phyloP scores from a whole-genome alignment of 2,888 invertebrate species.

The Therioaphis trifolii region DNA sequence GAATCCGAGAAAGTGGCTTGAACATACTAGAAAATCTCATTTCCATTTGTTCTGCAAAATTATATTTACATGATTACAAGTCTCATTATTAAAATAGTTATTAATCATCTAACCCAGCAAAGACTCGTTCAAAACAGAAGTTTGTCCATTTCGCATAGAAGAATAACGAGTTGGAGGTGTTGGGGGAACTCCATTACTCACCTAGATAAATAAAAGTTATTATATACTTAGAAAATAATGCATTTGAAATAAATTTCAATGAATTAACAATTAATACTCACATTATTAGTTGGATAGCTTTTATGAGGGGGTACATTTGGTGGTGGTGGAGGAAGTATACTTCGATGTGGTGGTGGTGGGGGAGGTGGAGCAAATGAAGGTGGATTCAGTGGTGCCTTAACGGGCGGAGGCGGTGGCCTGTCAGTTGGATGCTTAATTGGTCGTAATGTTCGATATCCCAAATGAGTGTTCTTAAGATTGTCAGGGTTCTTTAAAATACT shows the following conservation, averaged over 20 bases:
- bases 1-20: slow-evolving; percentile 74
- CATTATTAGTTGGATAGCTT: slow-evolving; percentile 48
- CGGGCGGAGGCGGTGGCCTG: slow-evolving; percentile 52
- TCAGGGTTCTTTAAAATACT: slow-evolving; percentile 53
- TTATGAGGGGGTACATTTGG: slow-evolving; percentile 59
- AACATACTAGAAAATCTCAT: slow-evolving; percentile 77
- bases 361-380: slow-evolving; percentile 49
- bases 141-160: slow-evolving; percentile 70
- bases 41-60: slow-evolving; percentile 74
- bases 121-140: slow-evolving; percentile 51
- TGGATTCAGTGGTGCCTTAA: slow-evolving; percentile 45
- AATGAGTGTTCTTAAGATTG: slow-evolving; percentile 10
- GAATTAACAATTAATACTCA: background rate
- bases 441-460: slow-evolving; percentile 52
- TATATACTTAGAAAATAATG: background rate
- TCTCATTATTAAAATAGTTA: background rate
- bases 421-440: slow-evolving; percentile 57
- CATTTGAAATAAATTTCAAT: background rate
- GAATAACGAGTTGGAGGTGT: slow-evolving; percentile 71
- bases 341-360: slow-evolving; percentile 43
- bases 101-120: slow-evolving; percentile 35
- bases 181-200: slow-evolving; percentile 68
- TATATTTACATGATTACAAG: background rate
- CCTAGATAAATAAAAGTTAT: slow-evolving; percentile 18
- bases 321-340: slow-evolving; percentile 41